Conservation (phyloP, 1,140 invertebrate genomes). For the Psilanteris sp. region DNA sequence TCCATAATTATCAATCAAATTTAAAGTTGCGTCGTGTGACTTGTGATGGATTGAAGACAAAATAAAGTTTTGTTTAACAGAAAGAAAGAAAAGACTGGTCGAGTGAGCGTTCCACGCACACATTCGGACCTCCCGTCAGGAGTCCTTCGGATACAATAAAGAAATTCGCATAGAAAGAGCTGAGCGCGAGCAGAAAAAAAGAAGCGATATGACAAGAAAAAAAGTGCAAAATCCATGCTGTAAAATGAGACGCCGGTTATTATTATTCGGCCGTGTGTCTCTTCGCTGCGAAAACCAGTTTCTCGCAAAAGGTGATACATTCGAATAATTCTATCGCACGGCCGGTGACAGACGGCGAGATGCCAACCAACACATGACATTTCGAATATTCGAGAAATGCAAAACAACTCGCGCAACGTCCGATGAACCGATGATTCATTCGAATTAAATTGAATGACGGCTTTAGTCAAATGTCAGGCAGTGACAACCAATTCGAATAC, state of each 20-base stretch:
- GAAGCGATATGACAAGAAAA: conserved; percentile 21
- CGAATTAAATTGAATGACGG: neutral
- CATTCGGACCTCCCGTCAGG: conserved; percentile 64
- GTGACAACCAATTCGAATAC: too few relatives aligned
- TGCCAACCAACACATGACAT: conserved; percentile 40
- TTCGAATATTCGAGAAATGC: conserved; percentile 52
- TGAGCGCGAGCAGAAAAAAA: conserved; percentile 16
- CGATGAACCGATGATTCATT: conserved; percentile 13
- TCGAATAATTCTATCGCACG: conserved; percentile 65
- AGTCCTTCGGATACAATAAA: conserved; percentile 61
- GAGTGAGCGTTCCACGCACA: conserved; percentile 51
- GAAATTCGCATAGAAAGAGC: conserved; percentile 59
- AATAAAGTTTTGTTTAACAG: neutral
- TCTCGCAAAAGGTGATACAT: conserved; percentile 64
- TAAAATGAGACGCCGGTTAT: conserved; percentile 63
- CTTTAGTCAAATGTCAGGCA: neutral
- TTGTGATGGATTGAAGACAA: conserved; percentile 28
- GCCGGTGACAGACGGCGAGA: conserved; percentile 53
- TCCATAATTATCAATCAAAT: conserved; percentile 16
- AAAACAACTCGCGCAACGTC: conserved; percentile 18
- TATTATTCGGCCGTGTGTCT: conserved; percentile 61
- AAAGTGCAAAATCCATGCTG: conserved; percentile 55
- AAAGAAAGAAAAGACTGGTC: conserved; percentile 11
- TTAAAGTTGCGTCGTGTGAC: neutral
- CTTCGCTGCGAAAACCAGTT: conserved; percentile 62